Conservation (phyloP, 1,140 invertebrate species). For the Leptopilina boulardi region DNA sequence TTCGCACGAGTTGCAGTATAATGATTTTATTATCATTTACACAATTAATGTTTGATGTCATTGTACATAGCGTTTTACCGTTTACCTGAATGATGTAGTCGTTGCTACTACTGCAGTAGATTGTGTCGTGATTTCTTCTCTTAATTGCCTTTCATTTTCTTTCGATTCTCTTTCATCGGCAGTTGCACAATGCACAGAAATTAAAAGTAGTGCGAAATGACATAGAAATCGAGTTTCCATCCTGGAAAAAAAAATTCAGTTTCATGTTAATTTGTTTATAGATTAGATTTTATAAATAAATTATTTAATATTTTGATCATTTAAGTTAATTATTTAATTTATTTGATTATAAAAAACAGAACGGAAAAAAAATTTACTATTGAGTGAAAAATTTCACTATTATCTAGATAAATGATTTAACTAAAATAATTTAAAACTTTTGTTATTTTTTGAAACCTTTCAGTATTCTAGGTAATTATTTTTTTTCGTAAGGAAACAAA, state of each 20-base stretch:
- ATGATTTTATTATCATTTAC: neutral
- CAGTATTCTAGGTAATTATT: no score
- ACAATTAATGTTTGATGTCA: neutral
- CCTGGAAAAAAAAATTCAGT: conserved; percentile 39
- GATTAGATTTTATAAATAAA: neutral
- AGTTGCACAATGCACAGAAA: conserved; percentile 48
- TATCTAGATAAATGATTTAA: no score
- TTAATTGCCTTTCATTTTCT: conserved; percentile 39
- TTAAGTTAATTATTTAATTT: no score
- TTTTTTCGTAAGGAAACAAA: no score
- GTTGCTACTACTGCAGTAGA: conserved; percentile 56
- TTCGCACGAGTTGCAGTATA: no score
- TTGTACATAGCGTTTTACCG: conserved; percentile 8
- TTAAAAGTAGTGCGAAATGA: conserved; percentile 51
- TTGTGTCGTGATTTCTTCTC: conserved; percentile 50
- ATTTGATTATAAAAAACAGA: no score
- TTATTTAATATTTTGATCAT: no score
- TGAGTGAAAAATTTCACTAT: no score
- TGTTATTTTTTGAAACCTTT: no score
- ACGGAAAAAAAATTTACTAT: no score
- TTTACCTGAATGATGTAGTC: conserved; percentile 61
- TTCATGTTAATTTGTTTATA: neutral
- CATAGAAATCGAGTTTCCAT: conserved; percentile 51
- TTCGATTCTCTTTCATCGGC: conserved; percentile 38
- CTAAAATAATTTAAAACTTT: no score